Evolutionary conservation across 2,113 vertebrate genomes (phyloP).

Genomic region (Callionymus lyra): DNA sequence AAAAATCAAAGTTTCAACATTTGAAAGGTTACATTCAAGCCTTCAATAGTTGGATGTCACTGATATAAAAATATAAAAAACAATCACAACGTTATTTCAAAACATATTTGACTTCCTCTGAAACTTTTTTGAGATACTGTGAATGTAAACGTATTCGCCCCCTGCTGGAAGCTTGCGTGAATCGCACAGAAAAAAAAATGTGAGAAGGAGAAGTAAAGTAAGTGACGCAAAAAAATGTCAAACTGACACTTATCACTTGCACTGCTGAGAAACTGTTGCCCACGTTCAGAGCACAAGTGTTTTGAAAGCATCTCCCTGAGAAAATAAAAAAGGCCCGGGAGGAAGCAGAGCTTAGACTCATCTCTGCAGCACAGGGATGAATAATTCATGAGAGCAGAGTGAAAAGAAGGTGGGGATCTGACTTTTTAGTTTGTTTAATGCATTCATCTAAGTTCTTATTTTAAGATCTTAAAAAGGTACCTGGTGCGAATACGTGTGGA

Average conservation of each 20-base stretch:
- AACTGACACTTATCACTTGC: not conserved
- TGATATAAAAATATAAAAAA: too few relatives aligned
- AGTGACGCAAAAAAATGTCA: too few relatives aligned
- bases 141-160: conserved; percentile 86
- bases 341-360: conserved; percentile 8
- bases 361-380: conserved; percentile 13
- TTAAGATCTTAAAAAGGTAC: too few relatives aligned
- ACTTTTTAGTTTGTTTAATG: too few relatives aligned
- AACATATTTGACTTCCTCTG: too few relatives aligned
- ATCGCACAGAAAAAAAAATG: not conserved
- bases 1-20: too few relatives aligned
- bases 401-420: not conserved
- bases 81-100: too few relatives aligned
- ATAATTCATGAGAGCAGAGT: conserved; percentile 32
- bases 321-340: conserved; percentile 3
- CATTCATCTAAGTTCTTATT: too few relatives aligned
- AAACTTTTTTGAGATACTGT: conserved; percentile 65
- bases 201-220: not conserved
- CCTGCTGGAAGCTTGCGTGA: conserved; percentile 42
- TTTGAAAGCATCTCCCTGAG: conserved; percentile 8
- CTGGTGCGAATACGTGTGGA: conserved; percentile 78
- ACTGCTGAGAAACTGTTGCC: not conserved
- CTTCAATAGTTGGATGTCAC: too few relatives aligned
- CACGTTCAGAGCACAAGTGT: not conserved
- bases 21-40: too few relatives aligned